Base-by-base conservation (phyloP, 2,888 invertebrate genomes). In the Rotaria sp. region DNA sequence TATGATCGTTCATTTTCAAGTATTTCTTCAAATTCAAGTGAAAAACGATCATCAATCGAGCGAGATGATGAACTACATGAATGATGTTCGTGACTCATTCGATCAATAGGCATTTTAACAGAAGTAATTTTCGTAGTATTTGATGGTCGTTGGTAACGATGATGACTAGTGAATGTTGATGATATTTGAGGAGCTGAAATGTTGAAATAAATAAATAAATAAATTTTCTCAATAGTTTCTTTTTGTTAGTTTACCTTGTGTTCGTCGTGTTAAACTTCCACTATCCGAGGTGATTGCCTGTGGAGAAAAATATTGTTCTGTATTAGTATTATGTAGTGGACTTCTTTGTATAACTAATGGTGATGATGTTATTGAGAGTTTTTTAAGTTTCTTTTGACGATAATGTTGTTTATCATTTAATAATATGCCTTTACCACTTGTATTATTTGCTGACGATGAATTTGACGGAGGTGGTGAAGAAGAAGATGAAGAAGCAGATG, bases 21-120 rank as follows among this genome's bases (percentile, higher is more conserved):
- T 26, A 80, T 80, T 80, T 80, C 80, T 80, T 80, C 80, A 45
- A 80, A 80, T 45, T 80, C 45, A 11, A 80, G 18, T 35, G 80
- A 80, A 45, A 80, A 80, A 45, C 45, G 80, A 80, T 80, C 80
- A 80, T 80, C 15, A 45, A 80, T n/a, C n/a, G 80, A 80, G 10
- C 45, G 80, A 26, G 45, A n/a, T 24, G 80, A 80, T n/a, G 80
- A 80, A 45, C 45, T 45, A 45, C 4, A n/a, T 45, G 80, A 80
- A 26, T 26, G 80, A 21, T 38, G 5, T 35, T 59, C 1, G 10
- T 18, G 5, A 67, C 21, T 35, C 21, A 15, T 38, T 18, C 26
- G 35, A 18, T 67, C 67, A 7, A n/a, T 35, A 0, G 67, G 30
- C 38, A 35, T 21, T 67, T 35, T 67, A 35, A 21, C 21, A 35